Evolutionary conservation across 2,797 vertebrate genomes (phyloP).

Genomic region (Anguilla megastoma): DNA sequence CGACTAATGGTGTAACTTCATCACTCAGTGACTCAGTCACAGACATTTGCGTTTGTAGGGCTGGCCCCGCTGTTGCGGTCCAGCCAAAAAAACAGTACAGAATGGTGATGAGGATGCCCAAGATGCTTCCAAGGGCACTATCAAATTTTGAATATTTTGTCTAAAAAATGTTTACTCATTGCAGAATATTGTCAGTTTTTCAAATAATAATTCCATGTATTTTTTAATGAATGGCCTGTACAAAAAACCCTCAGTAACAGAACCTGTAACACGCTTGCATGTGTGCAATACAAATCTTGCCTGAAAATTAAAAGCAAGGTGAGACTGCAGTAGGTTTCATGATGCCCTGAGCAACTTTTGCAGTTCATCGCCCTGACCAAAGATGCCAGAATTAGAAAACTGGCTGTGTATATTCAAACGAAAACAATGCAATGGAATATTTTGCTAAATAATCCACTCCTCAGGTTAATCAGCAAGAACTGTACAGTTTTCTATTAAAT

Average conservation of each 20-base stretch:
- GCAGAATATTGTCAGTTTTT: not conserved
- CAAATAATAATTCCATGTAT: not conserved
- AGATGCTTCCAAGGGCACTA: not conserved
- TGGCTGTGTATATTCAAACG: not conserved
- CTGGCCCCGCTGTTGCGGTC: too few species aligned
- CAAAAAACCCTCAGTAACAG: not conserved
- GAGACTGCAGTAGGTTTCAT: not conserved
- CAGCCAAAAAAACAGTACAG: not conserved
- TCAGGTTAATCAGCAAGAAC: not conserved
- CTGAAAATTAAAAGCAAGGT: not conserved
- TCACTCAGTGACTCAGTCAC: too few species aligned
- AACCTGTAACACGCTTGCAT: not conserved
- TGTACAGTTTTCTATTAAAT: not conserved
- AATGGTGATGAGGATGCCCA: not conserved
- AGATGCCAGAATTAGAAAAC: not conserved
- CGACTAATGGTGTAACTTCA: too few species aligned
- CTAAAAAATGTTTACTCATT: not conserved
- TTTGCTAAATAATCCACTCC: not conserved
- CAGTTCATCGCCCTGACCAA: not conserved
- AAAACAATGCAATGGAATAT: not conserved
- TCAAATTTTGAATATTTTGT: not conserved
- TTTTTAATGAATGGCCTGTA: not conserved
- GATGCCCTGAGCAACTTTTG: slow-evolving; percentile 4
- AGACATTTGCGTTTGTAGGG: too few species aligned
- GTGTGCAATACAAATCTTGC: not conserved